Base-by-base conservation (phyloP, 1,140 invertebrate genomes). In the Sycophila sp. region DNA sequence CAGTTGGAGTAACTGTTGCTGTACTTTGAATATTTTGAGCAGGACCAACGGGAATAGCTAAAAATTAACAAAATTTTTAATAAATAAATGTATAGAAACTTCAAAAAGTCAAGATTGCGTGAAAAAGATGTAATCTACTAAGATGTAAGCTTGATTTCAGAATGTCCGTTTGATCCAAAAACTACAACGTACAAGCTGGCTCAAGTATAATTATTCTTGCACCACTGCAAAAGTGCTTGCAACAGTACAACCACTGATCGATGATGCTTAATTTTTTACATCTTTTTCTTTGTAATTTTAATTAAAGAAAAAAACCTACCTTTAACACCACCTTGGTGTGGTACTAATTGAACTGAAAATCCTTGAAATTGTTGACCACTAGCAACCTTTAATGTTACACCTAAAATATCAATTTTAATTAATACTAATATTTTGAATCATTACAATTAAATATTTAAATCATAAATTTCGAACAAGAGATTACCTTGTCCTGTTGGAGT, bases 301-400 rank as follows among this genome's bases (percentile, higher is more conserved):
- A 42, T 47, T 4, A 32, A 47, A 47, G 4, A 15, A 40, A 38
- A 51, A 47, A 55, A 45, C 19, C 74, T 80, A 87, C 87, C 87
- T 88, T 89, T 90, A 1, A 89, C 84, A 22, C 85, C 85, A 67
- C 87, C 87, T 76, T 87, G 87, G 76, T 89, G 89, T 70, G 85
- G 88, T 4, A 90, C 86, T n/a, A 90, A 77, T 76, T 90, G 89
- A n/a, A 90, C 80, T 0, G 87, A 87, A 74, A 87, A 87, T 62
- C 87, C 85, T 76, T 87, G 86, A 10, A 87, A 70, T 71, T 85
- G 86, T 63, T 85, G 81, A n/a, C 83, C 82, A 75, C 81, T 76
- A 10, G 87, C 81, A 5, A 88, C 83, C 77, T 86, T 80, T 47
- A 87, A 74, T 2, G 86, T 88, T 22, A 88, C 83, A 62, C 86